Percentiles rank a stretch among this genome's conserved stretches.
Evolutionary conservation across 2,113 vertebrate species (phyloP).

Genomic region (Cathartes aura): DNA sequence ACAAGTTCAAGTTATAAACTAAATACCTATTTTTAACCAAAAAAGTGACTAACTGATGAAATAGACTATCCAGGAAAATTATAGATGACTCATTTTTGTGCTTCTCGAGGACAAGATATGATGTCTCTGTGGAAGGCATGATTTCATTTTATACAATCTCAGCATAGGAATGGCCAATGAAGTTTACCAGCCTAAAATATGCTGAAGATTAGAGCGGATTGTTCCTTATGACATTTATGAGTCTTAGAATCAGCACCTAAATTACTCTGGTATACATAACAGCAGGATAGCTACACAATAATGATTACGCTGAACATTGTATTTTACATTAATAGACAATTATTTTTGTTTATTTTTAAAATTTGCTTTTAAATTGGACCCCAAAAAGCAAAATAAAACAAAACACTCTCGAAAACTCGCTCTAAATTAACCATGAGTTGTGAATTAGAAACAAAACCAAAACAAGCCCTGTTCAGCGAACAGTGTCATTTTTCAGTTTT

Average conservation of each 20-base stretch:
- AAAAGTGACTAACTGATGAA: background rate
- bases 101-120: background rate
- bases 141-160: background rate
- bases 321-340: background rate
- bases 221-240: background rate
- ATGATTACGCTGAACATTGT: background rate
- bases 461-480: background rate
- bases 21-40: background rate
- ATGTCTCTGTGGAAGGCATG: background rate
- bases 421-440: background rate
- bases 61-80: background rate
- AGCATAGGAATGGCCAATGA: background rate
- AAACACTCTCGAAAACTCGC: background rate
- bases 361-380: background rate
- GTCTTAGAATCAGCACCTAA: background rate
- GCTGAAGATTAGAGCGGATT: background rate
- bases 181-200: background rate
- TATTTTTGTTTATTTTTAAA: background rate
- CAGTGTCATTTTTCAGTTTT: background rate
- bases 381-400: rapidly evolving
- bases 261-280: background rate
- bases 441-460: background rate
- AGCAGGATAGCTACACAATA: background rate
- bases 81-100: background rate
- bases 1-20: background rate